A percentile compares a stretch with the other conserved stretches of the same genome.
Evolutionary conservation across 2,888 invertebrate species (phyloP).

Genomic region (Mayetiola destructor): DNA sequence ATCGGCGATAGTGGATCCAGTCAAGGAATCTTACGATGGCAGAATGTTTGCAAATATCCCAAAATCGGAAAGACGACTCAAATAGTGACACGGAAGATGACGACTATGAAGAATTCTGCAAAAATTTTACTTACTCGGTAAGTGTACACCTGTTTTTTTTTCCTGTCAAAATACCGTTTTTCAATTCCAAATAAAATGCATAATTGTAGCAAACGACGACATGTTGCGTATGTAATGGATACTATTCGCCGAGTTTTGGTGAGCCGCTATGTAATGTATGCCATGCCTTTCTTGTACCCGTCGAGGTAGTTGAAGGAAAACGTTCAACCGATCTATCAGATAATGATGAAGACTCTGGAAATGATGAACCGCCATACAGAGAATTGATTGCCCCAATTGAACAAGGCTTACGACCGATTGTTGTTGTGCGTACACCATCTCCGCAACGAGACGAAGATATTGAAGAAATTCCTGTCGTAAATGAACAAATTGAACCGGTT

Average conservation of each 20-base stretch:
- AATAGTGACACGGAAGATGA: constrained; percentile 5
- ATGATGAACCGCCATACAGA: constrained; percentile 62
- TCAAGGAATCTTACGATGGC: constrained; percentile 3
- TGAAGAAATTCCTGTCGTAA: too few relatives aligned
- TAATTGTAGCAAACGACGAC: constrained; percentile 27
- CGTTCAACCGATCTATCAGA: constrained; percentile 39
- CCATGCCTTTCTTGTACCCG: constrained; percentile 82
- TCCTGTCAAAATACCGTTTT: not conserved
- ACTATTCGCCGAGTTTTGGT: constrained; percentile 80
- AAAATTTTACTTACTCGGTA: constrained; percentile 23
- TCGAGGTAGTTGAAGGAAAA: constrained; percentile 35
- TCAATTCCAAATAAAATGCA: not conserved
- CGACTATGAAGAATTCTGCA: constrained; percentile 22
- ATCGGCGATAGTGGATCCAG: not conserved
- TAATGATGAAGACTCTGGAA: constrained; percentile 86
- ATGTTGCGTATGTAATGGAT: constrained; percentile 80
- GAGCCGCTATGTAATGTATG: constrained; percentile 86
- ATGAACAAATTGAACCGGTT: not conserved
- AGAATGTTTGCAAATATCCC: not conserved
- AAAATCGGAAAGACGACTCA: not conserved
- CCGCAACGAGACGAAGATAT: not conserved
- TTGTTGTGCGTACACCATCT: constrained; percentile 24
- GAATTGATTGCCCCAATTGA: not conserved
- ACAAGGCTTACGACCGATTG: constrained; percentile 20
- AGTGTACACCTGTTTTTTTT: constrained; percentile 7